Conservation (phyloP, 2,797 vertebrate species). For the Propithecus deckenii region DNA sequence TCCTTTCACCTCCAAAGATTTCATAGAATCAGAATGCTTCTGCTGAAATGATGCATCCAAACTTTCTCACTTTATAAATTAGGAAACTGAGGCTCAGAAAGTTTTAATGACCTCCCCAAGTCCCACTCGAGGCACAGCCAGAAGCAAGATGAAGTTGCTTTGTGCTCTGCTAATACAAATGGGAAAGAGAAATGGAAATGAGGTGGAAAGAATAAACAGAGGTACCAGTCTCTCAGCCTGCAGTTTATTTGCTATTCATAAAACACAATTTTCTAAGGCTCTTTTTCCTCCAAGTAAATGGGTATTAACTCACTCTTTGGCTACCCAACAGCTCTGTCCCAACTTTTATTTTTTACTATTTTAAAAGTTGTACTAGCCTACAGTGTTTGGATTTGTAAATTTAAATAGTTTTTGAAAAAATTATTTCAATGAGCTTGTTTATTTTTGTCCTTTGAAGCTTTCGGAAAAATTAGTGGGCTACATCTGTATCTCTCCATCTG, state of each 20-base stretch:
- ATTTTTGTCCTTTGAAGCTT: background rate
- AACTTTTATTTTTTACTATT: background rate
- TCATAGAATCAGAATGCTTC: background rate
- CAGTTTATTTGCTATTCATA: background rate
- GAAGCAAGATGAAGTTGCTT: background rate
- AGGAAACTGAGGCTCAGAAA: background rate
- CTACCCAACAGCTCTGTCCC: background rate
- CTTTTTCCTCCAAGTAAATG: background rate
- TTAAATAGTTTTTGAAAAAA: background rate
- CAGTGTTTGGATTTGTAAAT: background rate
- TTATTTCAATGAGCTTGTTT: background rate
- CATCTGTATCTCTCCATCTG: slow-evolving; percentile 17
- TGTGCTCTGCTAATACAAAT: background rate
- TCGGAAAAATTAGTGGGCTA: slow-evolving; percentile 25
- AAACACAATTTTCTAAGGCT: background rate
- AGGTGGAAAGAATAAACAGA: background rate
- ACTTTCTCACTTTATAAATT: slow-evolving; percentile 19
- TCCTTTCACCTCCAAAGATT: background rate
- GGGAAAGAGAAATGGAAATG: background rate
- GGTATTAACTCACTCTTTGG: background rate
- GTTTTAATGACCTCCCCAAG: background rate
- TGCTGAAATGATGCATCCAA: background rate
- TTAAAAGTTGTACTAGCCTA: background rate
- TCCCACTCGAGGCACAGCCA: background rate
- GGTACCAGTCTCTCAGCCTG: background rate